Evolutionary conservation across 2,888 invertebrate genomes (phyloP), one percentile per base, ranked within the genome.

Genomic region (Crematogaster levior): DNA sequence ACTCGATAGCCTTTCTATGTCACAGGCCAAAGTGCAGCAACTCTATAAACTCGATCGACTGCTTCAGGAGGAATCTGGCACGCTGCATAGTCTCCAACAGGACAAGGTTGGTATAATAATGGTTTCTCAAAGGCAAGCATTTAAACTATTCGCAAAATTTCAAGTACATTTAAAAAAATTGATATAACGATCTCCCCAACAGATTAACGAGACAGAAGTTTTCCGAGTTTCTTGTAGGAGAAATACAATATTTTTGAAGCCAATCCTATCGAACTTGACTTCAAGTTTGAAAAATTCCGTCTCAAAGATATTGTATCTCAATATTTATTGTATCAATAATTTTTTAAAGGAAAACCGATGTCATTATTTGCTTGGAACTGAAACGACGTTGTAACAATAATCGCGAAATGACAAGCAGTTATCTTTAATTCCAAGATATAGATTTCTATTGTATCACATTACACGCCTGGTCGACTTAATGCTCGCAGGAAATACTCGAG

Each of bases 41-140:
- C 96, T 96, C 92, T 98, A 96, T 95, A 97, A 96, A 95, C 95
- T 96, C 95, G 98, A 96, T 96, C 96, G 96, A 93, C 95, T 96
- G 88, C 95, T 97, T 58, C 97, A 97, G 92, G 97, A 97, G 93
- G 97, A 97, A 93, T 97, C 97, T 10, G 96, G 96, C 84, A 96
- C 96, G 48, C 95, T 97, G 82, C 97, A 97, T 91, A 96, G 96
- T 91, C 95, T 97, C 72, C 97, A 97, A 91, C 96, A 97, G 90
- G 97, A 97, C 94, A 97, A 97, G 95, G 96, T 96, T 81, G 77
- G 90, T 90, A 37, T 63, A 73, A 56, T 21, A 56, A 43, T 12
- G 15, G 12, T 15, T 9, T 24, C 40, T 40, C 10, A 3, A 9
- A 1, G 15, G 24, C 10, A 12, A 12, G 1, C 1, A 9, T 27